phyloP scores from a whole-genome alignment of 2,113 vertebrate species.

The Pandion haliaetus region DNA sequence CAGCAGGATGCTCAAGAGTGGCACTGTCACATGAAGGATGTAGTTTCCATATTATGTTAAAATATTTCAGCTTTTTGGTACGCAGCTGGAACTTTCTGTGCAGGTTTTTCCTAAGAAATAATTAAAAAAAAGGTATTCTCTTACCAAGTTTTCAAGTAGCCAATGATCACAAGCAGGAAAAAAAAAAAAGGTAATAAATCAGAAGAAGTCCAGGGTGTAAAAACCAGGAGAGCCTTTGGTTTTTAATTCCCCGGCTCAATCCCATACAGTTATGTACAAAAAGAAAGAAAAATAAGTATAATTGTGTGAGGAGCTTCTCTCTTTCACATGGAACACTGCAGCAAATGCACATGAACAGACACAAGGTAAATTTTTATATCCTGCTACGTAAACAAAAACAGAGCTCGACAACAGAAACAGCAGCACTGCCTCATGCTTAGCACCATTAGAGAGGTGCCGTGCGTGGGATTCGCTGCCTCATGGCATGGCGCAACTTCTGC shows the following conservation, averaged over 20 bases:
- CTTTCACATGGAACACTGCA: neutral
- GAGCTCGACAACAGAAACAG: neutral
- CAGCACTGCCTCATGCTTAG: fast-evolving
- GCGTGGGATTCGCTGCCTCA: neutral
- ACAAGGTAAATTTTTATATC: neutral
- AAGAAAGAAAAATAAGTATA: neutral
- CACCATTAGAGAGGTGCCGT: fast-evolving
- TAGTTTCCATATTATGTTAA: neutral
- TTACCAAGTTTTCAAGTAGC: neutral
- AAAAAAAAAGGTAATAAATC: neutral
- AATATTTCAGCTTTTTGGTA: neutral
- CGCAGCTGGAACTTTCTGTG: neutral
- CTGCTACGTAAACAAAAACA: neutral
- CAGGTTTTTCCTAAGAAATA: neutral
- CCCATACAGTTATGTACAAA: neutral
- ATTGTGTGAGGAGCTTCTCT: neutral
- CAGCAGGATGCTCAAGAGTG: neutral
- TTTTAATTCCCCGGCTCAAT: neutral
- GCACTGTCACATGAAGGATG: neutral
- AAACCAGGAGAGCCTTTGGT: neutral
- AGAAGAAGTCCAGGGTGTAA: neutral
- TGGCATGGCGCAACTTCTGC: fast-evolving
- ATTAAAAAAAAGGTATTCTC: neutral
- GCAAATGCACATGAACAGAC: neutral
- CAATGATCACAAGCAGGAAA: neutral